Conservation (phyloP, 2,888 invertebrate species). For the Sympetrum striolatum region DNA sequence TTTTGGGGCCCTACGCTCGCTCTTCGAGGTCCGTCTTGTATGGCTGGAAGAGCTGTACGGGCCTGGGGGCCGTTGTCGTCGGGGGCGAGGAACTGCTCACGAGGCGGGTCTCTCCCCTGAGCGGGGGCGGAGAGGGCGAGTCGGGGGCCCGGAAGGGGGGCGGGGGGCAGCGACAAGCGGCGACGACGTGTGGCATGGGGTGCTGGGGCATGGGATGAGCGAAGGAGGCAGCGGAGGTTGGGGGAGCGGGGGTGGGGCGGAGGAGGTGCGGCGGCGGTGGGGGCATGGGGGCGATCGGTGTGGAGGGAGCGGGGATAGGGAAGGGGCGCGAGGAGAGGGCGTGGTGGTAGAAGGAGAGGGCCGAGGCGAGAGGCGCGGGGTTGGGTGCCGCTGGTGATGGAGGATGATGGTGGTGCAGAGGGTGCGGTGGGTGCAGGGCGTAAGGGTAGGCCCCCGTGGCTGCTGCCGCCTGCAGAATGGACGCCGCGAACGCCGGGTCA, state of each 20-base stretch:
- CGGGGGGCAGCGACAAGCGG: conserved; percentile 47
- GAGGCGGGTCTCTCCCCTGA: conserved; percentile 46
- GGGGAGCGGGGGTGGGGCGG: conserved; percentile 48
- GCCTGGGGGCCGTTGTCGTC: conserved; percentile 53
- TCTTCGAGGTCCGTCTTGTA: conserved; percentile 68
- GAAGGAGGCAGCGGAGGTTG: conserved; percentile 51
- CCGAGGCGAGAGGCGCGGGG: conserved; percentile 53
- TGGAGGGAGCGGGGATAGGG: conserved; percentile 52
- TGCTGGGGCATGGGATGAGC: conserved; percentile 55
- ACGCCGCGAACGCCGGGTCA: conserved; percentile 92
- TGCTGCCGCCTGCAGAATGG: conserved; percentile 84
- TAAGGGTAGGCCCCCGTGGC: conserved; percentile 72
- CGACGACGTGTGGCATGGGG: conserved; percentile 56
- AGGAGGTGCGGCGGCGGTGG: conserved; percentile 49
- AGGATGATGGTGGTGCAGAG: conserved; percentile 49
- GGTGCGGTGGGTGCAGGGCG: conserved; percentile 53
- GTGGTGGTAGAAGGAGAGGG: conserved; percentile 52
- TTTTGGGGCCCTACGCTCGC: neutral
- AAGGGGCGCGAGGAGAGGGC: conserved; percentile 51
- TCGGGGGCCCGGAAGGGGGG: conserved; percentile 38
- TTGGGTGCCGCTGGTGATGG: conserved; percentile 48
- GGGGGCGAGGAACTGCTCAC: conserved; percentile 53
- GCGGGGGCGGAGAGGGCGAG: neutral
- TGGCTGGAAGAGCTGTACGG: conserved; percentile 76
- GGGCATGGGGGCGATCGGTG: conserved; percentile 49